phyloP scores from a whole-genome alignment of 2,797 vertebrate species.

The Notolepis coatsorum region DNA sequence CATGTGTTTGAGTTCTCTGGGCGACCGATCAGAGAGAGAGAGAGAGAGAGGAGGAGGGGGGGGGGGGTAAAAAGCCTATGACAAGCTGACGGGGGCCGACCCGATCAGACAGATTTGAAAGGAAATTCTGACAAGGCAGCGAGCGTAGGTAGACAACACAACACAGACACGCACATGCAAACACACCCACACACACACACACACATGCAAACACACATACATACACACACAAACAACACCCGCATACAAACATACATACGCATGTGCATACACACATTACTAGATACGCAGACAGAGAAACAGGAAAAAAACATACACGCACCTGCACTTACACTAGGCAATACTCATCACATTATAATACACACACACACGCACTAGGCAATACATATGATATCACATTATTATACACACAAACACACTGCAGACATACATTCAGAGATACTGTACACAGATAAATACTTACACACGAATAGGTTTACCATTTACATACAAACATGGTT shows the following conservation, averaged over 20 bases:
- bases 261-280: conserved; percentile 33
- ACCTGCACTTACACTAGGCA: conserved; percentile 20
- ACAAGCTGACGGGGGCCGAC: conserved; percentile 92
- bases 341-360: not conserved
- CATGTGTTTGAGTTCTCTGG: conserved; percentile 99
- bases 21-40: conserved; percentile 85
- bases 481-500: no score
- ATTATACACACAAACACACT: conserved; percentile 27
- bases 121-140: conserved; percentile 88
- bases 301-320: not conserved
- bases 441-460: conserved; percentile 37
- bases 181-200: not conserved
- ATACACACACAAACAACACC: conserved; percentile 34
- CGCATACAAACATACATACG: conserved; percentile 34
- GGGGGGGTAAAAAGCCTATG: conserved; percentile 63
- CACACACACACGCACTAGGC: conserved; percentile 10
- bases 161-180: conserved; percentile 57
- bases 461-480: conserved; percentile 33
- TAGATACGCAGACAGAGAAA: not conserved
- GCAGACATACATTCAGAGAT: conserved; percentile 24
- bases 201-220: conserved; percentile 45
- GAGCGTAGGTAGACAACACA: conserved; percentile 65
- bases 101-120: conserved; percentile 93
- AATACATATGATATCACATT: not conserved
- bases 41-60: conserved; percentile 2